Evolutionary conservation across 2,797 vertebrate species (phyloP), one percentile per base, ranked within the genome.

Genomic region (Myotis vivesi): DNA sequence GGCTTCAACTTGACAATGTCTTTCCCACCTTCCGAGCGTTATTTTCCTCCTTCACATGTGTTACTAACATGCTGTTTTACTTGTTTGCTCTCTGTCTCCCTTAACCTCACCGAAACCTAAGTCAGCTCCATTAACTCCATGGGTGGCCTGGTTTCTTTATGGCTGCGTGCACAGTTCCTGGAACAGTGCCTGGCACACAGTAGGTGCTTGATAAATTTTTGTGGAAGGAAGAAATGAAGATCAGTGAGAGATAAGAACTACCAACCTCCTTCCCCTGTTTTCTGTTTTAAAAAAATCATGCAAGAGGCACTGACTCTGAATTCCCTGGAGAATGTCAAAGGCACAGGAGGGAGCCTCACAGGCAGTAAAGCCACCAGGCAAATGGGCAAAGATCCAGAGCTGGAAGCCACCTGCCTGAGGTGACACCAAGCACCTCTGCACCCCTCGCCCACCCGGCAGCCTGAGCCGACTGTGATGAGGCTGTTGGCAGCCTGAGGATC

Each of bases 401-500:
- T 0, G 1, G 38, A 33, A 17, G 51, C 53, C n/a, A 15, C 25
- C 76, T 15, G 16, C 77, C 22, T 4, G 23, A 15, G 53, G 53
- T 2, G 53, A 62, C 13, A 3, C 41, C 41, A 6, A 19, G 68
- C 44, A 59, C n/a, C 68, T 23, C 1, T 62, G 53, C 23, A 1
- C 41, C 66, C 83, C 66, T 71, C 4, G 2, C 38, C 23, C 17
- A 6, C 72, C 22, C 33, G 3, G 1, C 33, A 5, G 28, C 44
- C 55, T 72, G 33, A 20, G 64, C 41, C 0, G 0, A 57, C n/a
- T 0, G 1, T 1, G 6, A 4, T 6, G 33, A n/a, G 51, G 30
- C 8, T 12, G 2, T 10, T 5, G 20, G 41, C 13, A 17, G 49
- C 59, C 59, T 51, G 6, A 8, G 62, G 12, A 16, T 13, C 73